Evolutionary conservation across 2,113 vertebrate species (phyloP).

Genomic region (Pygathrix nemaeus): DNA sequence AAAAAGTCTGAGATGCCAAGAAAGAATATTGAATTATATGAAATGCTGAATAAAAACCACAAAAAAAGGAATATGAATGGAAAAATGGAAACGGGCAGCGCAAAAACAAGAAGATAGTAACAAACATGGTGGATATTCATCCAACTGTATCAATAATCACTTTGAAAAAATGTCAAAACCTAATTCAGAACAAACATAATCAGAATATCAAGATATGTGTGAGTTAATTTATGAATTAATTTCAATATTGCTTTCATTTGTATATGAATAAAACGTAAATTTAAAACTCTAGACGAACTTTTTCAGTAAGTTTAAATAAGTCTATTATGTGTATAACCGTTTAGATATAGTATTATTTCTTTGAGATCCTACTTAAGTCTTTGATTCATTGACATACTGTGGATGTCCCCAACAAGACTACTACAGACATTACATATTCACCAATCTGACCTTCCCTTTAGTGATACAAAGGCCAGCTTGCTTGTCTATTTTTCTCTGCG

Average conservation of each 20-base stretch:
- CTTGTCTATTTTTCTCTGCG: not conserved
- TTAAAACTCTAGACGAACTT: not conserved
- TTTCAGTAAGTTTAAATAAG: not conserved
- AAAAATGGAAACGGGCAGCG: not conserved
- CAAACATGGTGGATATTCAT: not conserved
- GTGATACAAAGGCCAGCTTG: no score
- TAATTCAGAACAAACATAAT: not conserved
- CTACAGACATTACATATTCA: not conserved
- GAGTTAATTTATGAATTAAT: not conserved
- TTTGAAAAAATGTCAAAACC: not conserved
- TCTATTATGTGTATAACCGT: not conserved
- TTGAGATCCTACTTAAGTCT: not conserved
- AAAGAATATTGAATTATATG: not conserved
- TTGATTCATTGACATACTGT: not conserved
- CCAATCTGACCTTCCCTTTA: not conserved
- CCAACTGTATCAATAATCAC: not conserved
- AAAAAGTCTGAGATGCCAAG: not conserved
- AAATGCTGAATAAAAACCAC: not conserved
- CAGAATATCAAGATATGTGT: not conserved
- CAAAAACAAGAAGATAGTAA: not conserved
- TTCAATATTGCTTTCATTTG: not conserved
- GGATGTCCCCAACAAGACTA: not conserved
- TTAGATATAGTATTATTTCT: not conserved
- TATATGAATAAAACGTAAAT: not conserved
- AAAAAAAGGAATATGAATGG: not conserved